phyloP scores from a whole-genome alignment of 2,113 vertebrate genomes.

The Dissostichus mawsoni region DNA sequence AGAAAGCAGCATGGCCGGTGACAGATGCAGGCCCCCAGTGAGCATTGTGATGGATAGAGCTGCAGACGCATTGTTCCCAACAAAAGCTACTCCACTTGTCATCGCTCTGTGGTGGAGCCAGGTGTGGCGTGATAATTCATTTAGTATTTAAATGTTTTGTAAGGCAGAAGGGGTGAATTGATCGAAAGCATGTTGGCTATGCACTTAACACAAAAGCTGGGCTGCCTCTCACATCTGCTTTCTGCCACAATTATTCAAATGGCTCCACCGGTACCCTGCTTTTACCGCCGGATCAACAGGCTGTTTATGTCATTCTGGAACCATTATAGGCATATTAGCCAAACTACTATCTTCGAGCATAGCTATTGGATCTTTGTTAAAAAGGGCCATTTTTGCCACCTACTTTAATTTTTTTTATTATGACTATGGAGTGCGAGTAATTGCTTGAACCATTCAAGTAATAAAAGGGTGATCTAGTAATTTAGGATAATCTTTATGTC shows the following conservation, averaged over 20 bases:
- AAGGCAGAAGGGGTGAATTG: conserved; percentile 16
- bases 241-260: conserved; percentile 59
- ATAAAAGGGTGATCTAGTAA: conserved; percentile 25
- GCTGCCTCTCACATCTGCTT: conserved; percentile 51
- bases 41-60: conserved; percentile 41
- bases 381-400: conserved; percentile 20
- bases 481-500: conserved; percentile 25
- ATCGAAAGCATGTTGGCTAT: conserved; percentile 30
- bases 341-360: conserved; percentile 27
- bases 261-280: conserved; percentile 22
- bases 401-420: conserved; percentile 46
- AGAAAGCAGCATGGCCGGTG: conserved; percentile 37
- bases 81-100: conserved; percentile 38
- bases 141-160: conserved; percentile 33
- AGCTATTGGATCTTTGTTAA: conserved; percentile 30
- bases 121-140: conserved; percentile 46
- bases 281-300: conserved; percentile 41
- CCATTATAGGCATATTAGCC: conserved; percentile 28
- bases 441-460: conserved; percentile 45
- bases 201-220: conserved; percentile 53
- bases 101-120: conserved; percentile 26
- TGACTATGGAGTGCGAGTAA: conserved; percentile 25
- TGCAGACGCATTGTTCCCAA: conserved; percentile 40
- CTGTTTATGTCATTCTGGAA: conserved; percentile 12
- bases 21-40: conserved; percentile 42